Conservation (phyloP, 2,797 vertebrate species). For the Alouatta caraya region DNA sequence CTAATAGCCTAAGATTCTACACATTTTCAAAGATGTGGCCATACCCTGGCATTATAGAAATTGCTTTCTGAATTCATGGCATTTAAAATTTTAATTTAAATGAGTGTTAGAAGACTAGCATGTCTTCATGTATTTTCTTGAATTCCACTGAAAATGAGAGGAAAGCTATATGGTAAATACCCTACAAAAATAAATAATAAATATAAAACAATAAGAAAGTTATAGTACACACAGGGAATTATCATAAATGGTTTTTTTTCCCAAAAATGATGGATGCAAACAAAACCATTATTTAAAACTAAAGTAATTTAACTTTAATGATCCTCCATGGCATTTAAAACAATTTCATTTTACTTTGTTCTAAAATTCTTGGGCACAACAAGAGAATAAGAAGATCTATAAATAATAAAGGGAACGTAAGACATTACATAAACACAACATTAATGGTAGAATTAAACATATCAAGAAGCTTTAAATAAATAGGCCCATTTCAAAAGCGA, state of each 20-base stretch:
- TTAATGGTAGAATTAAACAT: background rate
- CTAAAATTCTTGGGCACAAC: background rate
- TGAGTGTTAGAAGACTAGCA: background rate
- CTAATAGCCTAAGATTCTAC: background rate
- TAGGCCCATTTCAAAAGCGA: background rate
- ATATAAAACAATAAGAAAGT: background rate
- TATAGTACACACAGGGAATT: background rate
- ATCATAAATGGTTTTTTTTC: background rate
- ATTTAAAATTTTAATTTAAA: background rate
- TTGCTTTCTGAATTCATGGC: background rate
- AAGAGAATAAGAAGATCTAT: background rate
- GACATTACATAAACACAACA: background rate
- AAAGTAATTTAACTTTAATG: background rate
- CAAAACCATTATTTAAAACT: background rate
- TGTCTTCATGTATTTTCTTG: background rate
- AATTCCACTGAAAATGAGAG: background rate
- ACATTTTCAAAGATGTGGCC: background rate
- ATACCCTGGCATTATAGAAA: background rate
- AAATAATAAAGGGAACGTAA: background rate
- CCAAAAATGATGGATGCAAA: background rate
- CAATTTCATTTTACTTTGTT: background rate
- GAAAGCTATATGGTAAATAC: background rate
- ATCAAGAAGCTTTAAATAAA: background rate
- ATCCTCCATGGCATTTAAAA: background rate
- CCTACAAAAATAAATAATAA: background rate